Conservation (phyloP, 2,797 vertebrate species). For the Hoplostethus atlanticus region DNA sequence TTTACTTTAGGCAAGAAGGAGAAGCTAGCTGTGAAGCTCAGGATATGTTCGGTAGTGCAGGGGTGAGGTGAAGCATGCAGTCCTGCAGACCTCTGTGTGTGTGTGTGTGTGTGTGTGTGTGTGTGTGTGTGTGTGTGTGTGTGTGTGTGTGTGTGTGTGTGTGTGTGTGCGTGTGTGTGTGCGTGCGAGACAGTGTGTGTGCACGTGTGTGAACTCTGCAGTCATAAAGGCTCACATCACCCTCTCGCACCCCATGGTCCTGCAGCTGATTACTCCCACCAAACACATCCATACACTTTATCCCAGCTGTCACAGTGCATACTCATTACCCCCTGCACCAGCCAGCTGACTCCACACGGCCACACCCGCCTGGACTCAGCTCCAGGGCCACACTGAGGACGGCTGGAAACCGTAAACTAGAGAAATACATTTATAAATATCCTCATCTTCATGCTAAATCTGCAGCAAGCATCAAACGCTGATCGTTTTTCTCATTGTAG, state of each 20-base stretch:
- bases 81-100: slow-evolving; percentile 68
- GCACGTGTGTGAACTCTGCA: slow-evolving; percentile 65
- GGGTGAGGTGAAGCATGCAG: slow-evolving; percentile 79
- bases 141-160: slow-evolving; percentile 26
- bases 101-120: slow-evolving; percentile 11
- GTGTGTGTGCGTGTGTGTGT: slow-evolving; percentile 22
- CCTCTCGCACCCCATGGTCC: slow-evolving; percentile 79
- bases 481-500: background rate
- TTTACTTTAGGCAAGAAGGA: slow-evolving; percentile 55
- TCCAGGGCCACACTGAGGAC: slow-evolving; percentile 66
- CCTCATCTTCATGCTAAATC: slow-evolving; percentile 20
- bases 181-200: too few relatives aligned
- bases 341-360: slow-evolving; percentile 79
- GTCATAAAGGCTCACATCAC: slow-evolving; percentile 88
- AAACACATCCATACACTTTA: slow-evolving; percentile 87
- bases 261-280: slow-evolving; percentile 87
- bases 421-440: slow-evolving; percentile 55
- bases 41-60: slow-evolving; percentile 71
- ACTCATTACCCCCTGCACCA: slow-evolving; percentile 84
- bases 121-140: slow-evolving; percentile 42
- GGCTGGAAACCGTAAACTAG: slow-evolving; percentile 55
- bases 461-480: background rate
- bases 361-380: slow-evolving; percentile 75
- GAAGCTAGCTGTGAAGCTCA: slow-evolving; percentile 61
- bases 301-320: slow-evolving; percentile 86